Evolutionary conservation across 2,888 invertebrate species (phyloP), one percentile per base, ranked within the genome.

Genomic region (Heliconius ethilla): DNA sequence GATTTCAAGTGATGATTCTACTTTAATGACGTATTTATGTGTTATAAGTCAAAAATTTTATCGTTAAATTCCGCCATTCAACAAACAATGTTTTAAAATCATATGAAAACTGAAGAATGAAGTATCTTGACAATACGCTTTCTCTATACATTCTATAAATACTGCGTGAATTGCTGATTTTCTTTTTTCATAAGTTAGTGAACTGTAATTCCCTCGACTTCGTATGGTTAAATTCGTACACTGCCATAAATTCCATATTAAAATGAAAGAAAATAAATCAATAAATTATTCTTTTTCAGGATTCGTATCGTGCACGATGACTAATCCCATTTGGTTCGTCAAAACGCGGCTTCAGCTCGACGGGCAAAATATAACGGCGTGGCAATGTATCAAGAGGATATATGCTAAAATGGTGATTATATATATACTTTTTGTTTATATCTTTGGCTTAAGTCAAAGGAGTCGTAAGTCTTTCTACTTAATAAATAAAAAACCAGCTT

Each of bases 281-380:
- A 55, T 69, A 51, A 72, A 62, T 27, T 65, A 22, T 72, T 82
- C 67, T 85, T 78, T 91, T 90, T 81, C 94, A 98, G 98, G 99
- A 85, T 99, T 99, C 92, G 97, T 98, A 83, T 98, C 99, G 45
- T 98, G 98, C 89, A 98, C 99, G 75, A 96, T 97, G 85, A 99
- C 99, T 79, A 99, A 99, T 95, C 99, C 99, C 75, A 99, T 99
- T 88, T 99, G 99, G 99, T 98, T 99, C 91, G 98, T 99, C 79
- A 99, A 99, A 95, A 99, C 99, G 70, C 96, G 99, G 81, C 95
- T 99, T 79, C 99, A 99, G 91, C 95, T 99, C 86, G 99, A 99
- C 94, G 96, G 96, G 22, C 96, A 96, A 84, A 96, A 96, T 85
- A 96, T 97, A 89, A 96, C 96, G 62, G 97, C 97, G 70, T 87